Conservation (phyloP, 23 tunicate species). For the Botrylloides violaceus region DNA sequence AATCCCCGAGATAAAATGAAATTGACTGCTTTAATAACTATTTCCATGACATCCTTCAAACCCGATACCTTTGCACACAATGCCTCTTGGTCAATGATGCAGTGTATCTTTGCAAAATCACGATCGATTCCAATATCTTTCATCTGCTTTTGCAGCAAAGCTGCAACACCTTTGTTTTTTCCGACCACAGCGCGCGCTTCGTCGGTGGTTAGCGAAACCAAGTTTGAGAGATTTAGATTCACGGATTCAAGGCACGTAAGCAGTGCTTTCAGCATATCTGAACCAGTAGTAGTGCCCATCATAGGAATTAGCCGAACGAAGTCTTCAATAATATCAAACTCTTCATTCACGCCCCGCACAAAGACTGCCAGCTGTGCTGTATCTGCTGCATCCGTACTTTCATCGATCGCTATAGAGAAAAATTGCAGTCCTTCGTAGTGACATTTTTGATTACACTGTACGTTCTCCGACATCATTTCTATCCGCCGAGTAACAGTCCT, state of each 20-base stretch:
- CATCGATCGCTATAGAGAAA: conserved; percentile 40
- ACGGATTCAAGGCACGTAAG: conserved; percentile 9
- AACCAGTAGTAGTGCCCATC: conserved; percentile 43
- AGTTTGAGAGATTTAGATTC: conserved; percentile 16
- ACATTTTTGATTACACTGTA: conserved; percentile 9
- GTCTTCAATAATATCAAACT: conserved; percentile 32
- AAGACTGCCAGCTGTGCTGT: conserved; percentile 42
- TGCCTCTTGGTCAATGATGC: conserved; percentile 43
- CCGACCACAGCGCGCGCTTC: conserved; percentile 32
- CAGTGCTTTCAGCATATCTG: conserved; percentile 20
- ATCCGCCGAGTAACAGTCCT: conserved; percentile 38
- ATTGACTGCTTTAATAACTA: conserved; percentile 38
- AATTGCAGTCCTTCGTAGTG: background rate
- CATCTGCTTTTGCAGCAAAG: conserved; percentile 26
- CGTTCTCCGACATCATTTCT: conserved; percentile 18
- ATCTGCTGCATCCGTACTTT: conserved; percentile 30
- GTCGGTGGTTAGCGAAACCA: conserved; percentile 33
- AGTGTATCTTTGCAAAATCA: conserved; percentile 16
- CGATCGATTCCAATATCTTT: conserved; percentile 22
- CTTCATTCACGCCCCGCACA: conserved; percentile 32
- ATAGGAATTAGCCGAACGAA: conserved; percentile 24
- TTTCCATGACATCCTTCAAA: conserved; percentile 39
- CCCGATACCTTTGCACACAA: conserved; percentile 20
- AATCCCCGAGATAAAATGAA: conserved; percentile 30
- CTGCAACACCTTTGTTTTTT: conserved; percentile 22